phyloP scores from a whole-genome alignment of 2,888 invertebrate genomes.

The Philereme vetulata region DNA sequence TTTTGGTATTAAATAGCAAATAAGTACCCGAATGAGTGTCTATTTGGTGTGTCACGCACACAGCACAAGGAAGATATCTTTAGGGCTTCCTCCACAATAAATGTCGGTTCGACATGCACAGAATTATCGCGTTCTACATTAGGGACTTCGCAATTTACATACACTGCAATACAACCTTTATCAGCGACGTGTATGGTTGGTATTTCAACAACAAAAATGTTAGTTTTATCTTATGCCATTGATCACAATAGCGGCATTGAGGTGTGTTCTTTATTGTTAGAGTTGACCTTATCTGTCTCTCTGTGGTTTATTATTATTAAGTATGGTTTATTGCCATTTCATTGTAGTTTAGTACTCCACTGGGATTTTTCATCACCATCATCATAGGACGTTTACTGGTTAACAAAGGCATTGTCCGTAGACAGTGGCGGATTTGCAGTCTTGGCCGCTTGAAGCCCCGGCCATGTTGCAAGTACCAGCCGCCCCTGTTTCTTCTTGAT shows the following conservation, averaged over 20 bases:
- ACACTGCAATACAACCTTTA: slow-evolving; percentile 22
- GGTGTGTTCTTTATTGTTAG: slow-evolving; percentile 49
- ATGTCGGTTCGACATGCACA: slow-evolving; percentile 42
- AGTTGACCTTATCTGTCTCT: slow-evolving; percentile 48
- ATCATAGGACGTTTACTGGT: no score
- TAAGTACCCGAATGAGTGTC: not conserved
- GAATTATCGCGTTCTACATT: slow-evolving; percentile 35
- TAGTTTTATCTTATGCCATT: slow-evolving; percentile 54
- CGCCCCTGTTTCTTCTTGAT: no score
- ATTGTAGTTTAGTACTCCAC: slow-evolving; percentile 6
- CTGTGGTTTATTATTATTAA: slow-evolving; percentile 40
- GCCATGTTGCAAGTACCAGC: no score
- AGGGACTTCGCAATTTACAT: slow-evolving; percentile 25
- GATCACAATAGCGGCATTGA: slow-evolving; percentile 51
- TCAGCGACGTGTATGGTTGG: slow-evolving; percentile 7
- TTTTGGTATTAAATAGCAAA: no score
- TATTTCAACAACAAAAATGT: slow-evolving; percentile 23
- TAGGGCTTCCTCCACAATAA: slow-evolving; percentile 45
- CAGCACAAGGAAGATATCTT: slow-evolving; percentile 26
- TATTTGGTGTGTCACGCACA: slow-evolving; percentile 10
- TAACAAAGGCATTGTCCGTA: no score
- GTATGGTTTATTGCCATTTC: slow-evolving; percentile 47
- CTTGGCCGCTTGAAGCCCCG: no score
- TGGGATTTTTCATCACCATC: no score
- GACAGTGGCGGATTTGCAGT: no score